Evolutionary conservation across 2,888 invertebrate species (phyloP), one percentile per base, ranked within the genome.

Genomic region (Drosophila meridiana): DNA sequence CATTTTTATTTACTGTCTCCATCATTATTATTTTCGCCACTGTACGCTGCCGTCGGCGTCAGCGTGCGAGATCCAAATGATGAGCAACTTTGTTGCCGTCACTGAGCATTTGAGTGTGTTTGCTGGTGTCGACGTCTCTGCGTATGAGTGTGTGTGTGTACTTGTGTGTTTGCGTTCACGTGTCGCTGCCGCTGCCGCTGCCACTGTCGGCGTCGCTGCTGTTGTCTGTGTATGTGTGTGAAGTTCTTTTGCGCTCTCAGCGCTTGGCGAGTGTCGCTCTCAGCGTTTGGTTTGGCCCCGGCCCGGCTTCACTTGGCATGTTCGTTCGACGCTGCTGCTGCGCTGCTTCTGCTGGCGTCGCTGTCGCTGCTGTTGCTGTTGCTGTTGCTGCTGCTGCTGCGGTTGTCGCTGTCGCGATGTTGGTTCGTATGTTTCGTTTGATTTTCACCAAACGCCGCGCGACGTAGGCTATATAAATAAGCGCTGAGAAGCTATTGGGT

Each of bases 401-500:
- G 20, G 63, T 47, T 56, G 76, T 42, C 62, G 61, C 47, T 63
- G 76, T 43, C 66, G 63, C 78, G 82, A 63, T 60, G 71, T 63
- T 67, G 67, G 69, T 69, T 72, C 69, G 80, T 64, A 68, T 78
- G 85, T 83, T 83, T 83, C 76, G 76, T 85, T 83, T 76, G 77
- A 80, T 84, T 91, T 91, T 87, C 89, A 89, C 85, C 83, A 90
- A 91, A 90, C 86, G 91, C 91, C 91, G 91, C 91, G 82, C 91
- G 85, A 89, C 93, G 92, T 92, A 93, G 93, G 93, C 93, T 93
- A 93, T 93, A 93, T 92, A 93, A 93, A 93, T 93, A 93, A 92
- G 92, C 93, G 92, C 92, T 91, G 92, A 92, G 92, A 92, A 92
- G 92, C 91, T 92, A 93, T 92, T 92, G 91, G 92, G 92, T 92